Evolutionary conservation across 2,113 vertebrate species (phyloP), one percentile per base, ranked within the genome.

Genomic region (Cynoglossus semilaevis): DNA sequence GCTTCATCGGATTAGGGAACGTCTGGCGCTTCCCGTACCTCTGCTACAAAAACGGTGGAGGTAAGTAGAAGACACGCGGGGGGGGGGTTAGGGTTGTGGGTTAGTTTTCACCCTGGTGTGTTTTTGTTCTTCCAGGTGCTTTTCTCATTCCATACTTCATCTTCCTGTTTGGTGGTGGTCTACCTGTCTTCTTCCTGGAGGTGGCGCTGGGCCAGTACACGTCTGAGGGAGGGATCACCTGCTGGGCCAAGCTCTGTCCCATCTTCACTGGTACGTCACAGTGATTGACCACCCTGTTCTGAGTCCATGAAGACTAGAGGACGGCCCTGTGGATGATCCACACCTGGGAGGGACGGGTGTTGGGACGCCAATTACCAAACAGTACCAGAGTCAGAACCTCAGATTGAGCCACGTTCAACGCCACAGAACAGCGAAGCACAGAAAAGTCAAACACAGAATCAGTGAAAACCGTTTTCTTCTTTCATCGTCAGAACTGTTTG

Each of bases 1-100:
- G 97, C 68, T 98, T 99, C 14, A 95, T 99, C 4, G 97, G 97
- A 40, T 92, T 98, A 72, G 97, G 97, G 80, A 99, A 98, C 0
- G 95, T 99, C 52, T 99, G 97, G 97, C 92, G 97, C 9, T 99
- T 99, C 61, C 97, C 96, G 7, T 98, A 98, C 87, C 97, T 99
- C 92, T 99, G 96, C 94, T 99, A 99, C 86, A 99, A 99, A 74
- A 99, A 99, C 9, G 96, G 97, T 79, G 97, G 97, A 92, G 97
- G 97, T 98, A 70, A 16, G 77, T 7, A 17, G 12, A 19, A 51
- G 19, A 46, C 7, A 14, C 29, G 50, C 10, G 38, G 35, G 35
- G 56, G 1, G 42, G 5, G 9, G 8, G 29, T 10, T 1, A 11
- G 9, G 6, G 16, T 10, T 52, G 36, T 1, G 29, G 15, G 9